Conservation (phyloP, 2,113 vertebrate genomes). For the Vombatus ursinus region DNA sequence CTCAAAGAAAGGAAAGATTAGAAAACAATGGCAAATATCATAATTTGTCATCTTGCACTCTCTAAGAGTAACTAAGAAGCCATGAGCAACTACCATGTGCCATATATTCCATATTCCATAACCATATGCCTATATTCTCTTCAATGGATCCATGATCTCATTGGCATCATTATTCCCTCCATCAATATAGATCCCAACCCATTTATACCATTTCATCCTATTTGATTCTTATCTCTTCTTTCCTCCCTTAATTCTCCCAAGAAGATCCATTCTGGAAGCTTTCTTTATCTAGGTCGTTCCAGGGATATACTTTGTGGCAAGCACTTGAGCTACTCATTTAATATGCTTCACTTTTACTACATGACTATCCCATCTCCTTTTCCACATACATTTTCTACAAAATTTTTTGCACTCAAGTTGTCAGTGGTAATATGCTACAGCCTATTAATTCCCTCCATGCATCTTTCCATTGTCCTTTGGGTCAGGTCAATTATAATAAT, state of each 20-base stretch:
- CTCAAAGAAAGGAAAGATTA: not conserved
- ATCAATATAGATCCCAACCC: not conserved
- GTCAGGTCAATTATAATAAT: not conserved
- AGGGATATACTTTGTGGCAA: not conserved
- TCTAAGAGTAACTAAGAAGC: not conserved
- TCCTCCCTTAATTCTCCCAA: not conserved
- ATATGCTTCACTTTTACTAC: not conserved
- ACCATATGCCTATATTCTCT: not conserved
- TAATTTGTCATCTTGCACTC: not conserved
- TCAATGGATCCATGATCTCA: not conserved
- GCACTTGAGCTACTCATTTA: not conserved
- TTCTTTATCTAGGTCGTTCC: not conserved
- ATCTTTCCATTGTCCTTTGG: not conserved
- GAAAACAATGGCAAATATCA: not conserved
- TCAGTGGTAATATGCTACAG: not conserved
- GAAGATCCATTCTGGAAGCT: not conserved
- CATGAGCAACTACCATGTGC: not conserved
- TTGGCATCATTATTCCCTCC: not conserved
- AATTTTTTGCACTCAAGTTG: not conserved
- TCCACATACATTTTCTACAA: not conserved
- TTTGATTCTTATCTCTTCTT: not conserved
- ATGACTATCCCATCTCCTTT: not conserved
- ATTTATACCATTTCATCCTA: not conserved
- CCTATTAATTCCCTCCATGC: not conserved
- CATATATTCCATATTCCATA: not conserved